A percentile compares a stretch with the other conserved stretches of the same genome.
phyloP scores from a whole-genome alignment of 2,797 vertebrate species.

The Poliocrania exsul region DNA sequence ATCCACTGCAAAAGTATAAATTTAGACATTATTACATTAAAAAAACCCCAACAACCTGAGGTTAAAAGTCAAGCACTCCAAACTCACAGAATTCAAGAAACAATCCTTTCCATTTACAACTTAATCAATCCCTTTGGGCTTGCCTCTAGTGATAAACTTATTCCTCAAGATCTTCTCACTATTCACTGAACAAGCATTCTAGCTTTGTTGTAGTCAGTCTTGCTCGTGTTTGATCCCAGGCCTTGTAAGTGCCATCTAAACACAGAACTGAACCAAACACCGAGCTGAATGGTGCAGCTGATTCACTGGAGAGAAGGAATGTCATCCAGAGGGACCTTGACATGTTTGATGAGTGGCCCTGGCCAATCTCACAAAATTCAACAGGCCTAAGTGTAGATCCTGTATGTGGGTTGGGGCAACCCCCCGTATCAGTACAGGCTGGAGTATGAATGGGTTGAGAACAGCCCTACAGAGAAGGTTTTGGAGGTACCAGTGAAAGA shows the following conservation, averaged over 20 bases:
- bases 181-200: fast-evolving
- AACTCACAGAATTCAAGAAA: not conserved
- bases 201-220: not conserved
- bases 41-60: not conserved
- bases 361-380: not conserved
- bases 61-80: not conserved
- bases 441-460: not conserved
- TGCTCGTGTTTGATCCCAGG: not conserved
- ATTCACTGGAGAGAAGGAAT: not conserved
- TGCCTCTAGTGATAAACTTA: not conserved
- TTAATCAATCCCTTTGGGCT: not conserved
- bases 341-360: not conserved
- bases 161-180: not conserved
- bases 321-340: not conserved
- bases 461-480: not conserved
- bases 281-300: not conserved
- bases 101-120: not conserved
- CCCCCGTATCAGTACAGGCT: not conserved
- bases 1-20: not conserved
- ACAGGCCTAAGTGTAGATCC: not conserved
- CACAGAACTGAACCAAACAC: not conserved
- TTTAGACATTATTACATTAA: not conserved
- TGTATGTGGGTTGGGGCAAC: not conserved
- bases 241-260: not conserved
- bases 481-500: not conserved